Evolutionary conservation across 2,888 invertebrate species (phyloP).

Genomic region (Pomacea canaliculata): DNA sequence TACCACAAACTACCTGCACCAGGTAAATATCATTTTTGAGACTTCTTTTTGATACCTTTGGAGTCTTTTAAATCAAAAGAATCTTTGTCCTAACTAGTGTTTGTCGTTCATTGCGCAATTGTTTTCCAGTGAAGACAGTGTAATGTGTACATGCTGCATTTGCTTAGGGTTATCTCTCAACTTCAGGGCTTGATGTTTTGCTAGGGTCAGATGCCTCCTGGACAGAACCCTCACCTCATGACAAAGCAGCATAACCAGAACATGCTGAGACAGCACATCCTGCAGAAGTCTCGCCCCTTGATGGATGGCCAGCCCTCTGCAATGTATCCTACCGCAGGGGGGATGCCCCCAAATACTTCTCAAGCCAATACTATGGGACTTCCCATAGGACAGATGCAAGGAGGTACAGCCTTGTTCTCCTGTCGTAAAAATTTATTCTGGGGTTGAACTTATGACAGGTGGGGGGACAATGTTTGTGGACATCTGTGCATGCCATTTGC

Average conservation of each 20-base stretch:
- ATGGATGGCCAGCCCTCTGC: slow-evolving; percentile 35
- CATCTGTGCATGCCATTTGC: no score
- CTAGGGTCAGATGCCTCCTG: slow-evolving; percentile 20
- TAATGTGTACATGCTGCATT: no score
- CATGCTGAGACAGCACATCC: slow-evolving; percentile 44
- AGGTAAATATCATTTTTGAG: not conserved
- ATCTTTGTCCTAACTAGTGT: no score
- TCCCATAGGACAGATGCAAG: slow-evolving; percentile 34
- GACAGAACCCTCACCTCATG: slow-evolving; percentile 18
- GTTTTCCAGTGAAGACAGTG: no score
- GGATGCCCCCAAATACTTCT: slow-evolving; percentile 26
- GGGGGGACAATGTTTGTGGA: no score
- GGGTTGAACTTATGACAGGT: no score
- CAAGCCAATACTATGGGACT: slow-evolving; percentile 30
- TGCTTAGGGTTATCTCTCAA: no score
- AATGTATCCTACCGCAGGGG: slow-evolving; percentile 22
- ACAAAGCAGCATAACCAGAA: slow-evolving; percentile 14
- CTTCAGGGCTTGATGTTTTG: not conserved
- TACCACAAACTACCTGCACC: slow-evolving; percentile 6
- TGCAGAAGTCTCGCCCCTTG: slow-evolving; percentile 42
- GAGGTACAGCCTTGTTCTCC: slow-evolving; percentile 2
- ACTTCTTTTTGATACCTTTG: no score
- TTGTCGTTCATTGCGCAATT: no score
- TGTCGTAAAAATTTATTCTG: no score
- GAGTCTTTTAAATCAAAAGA: no score